These are phyloP conservation scores for Channallabes apus DNA, from an alignment of 2,797 vertebrate genomes.

Conservation along the genomic window DNA sequence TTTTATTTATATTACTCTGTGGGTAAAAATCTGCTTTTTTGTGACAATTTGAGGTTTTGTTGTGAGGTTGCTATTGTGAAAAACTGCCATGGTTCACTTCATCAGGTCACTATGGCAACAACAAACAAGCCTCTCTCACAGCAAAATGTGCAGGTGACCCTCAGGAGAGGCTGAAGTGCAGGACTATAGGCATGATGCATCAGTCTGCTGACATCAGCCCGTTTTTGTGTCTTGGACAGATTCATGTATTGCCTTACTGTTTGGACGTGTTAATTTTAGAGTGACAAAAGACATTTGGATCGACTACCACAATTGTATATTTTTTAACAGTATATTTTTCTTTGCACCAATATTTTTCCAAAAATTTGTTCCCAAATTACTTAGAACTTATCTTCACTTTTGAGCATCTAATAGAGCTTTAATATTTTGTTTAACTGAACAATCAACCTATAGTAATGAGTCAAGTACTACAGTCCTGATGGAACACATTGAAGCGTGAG, in stretches of 20 bases:
- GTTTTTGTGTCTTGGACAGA: constrained; percentile 28
- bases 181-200: constrained; percentile 34
- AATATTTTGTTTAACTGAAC: background rate
- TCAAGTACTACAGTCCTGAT: background rate
- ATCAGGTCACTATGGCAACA: constrained; percentile 34
- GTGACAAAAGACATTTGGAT: background rate
- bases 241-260: constrained; percentile 34
- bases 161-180: constrained; percentile 27
- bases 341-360: too few relatives aligned
- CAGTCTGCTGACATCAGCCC: constrained; percentile 35
- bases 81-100: constrained; percentile 35
- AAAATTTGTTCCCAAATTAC: too few relatives aligned
- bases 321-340: too few relatives aligned
- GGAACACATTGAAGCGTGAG: background rate
- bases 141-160: constrained; percentile 35
- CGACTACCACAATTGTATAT: background rate
- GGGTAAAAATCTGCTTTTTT: background rate
- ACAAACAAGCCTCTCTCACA: constrained; percentile 20
- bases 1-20: background rate
- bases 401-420: too few relatives aligned
- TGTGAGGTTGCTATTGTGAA: constrained; percentile 29
- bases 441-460: background rate
- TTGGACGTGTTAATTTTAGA: background rate
- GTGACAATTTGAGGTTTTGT: constrained; percentile 5
- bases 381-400: background rate